phyloP scores from a whole-genome alignment of 2,888 invertebrate species.

The Hermodice carunculata region DNA sequence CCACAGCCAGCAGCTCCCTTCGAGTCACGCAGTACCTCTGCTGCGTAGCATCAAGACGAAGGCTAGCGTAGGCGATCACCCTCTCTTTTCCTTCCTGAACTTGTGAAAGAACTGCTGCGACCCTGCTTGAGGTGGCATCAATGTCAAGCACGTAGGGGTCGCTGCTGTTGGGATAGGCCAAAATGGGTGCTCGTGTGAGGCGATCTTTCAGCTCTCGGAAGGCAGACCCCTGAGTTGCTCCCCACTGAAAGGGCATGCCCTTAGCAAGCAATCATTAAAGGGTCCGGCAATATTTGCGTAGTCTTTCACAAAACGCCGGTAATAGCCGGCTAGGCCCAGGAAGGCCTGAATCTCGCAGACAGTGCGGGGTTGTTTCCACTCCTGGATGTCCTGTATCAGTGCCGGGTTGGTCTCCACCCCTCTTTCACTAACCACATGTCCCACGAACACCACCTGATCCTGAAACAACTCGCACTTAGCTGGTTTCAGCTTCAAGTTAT shows the following conservation, averaged over 20 bases:
- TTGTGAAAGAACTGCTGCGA: slow-evolving; percentile 38
- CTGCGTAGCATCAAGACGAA: too few species aligned
- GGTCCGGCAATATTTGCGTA: too few species aligned
- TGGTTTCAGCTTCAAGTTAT: not conserved
- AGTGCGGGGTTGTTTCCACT: not conserved
- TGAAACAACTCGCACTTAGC: not conserved
- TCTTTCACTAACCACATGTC: not conserved
- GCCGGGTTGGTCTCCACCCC: not conserved
- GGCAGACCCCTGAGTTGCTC: not conserved
- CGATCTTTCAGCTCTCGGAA: slow-evolving; percentile 32
- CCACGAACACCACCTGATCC: not conserved
- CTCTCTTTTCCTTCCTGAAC: slow-evolving; percentile 34
- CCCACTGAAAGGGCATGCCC: slow-evolving; percentile 14
- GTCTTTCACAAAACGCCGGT: too few species aligned
- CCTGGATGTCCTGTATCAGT: not conserved
- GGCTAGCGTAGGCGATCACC: slow-evolving; percentile 36
- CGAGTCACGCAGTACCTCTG: slow-evolving; percentile 34
- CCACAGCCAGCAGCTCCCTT: slow-evolving; percentile 36
- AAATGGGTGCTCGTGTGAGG: slow-evolving; percentile 22
- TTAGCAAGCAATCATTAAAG: too few species aligned
- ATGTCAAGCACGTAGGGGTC: slow-evolving; percentile 39
- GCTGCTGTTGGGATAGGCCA: slow-evolving; percentile 26
- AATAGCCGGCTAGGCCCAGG: too few species aligned
- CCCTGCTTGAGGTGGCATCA: slow-evolving; percentile 39
- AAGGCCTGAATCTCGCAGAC: not conserved